These are phyloP conservation scores for Aplodontia rufa DNA, from an alignment of 2,113 vertebrate genomes.

Conservation along the genomic window DNA sequence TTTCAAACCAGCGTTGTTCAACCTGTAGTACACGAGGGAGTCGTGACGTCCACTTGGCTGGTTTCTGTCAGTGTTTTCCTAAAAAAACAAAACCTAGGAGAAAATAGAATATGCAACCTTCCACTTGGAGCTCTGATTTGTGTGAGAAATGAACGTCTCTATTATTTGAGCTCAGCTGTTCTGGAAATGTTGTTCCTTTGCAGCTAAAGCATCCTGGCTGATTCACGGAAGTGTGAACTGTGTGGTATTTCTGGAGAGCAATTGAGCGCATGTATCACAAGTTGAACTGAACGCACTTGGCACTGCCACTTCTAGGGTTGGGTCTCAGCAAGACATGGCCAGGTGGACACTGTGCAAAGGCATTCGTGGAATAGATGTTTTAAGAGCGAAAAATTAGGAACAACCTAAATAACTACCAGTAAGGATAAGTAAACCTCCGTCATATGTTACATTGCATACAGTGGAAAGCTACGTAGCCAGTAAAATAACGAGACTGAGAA, in stretches of 20 bases:
- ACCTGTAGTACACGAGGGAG: not conserved
- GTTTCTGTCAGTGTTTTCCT: not conserved
- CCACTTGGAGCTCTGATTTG: not conserved
- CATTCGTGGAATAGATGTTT: not conserved
- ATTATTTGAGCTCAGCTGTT: not conserved
- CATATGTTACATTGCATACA: not conserved
- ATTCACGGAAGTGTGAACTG: slow-evolving; percentile 6
- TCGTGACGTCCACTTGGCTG: not conserved
- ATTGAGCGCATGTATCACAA: not conserved
- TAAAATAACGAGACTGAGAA: not conserved
- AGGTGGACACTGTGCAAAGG: not conserved
- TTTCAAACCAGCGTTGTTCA: not conserved
- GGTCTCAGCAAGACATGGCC: not conserved
- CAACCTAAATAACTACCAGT: not conserved
- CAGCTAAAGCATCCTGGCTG: not conserved
- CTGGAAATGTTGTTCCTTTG: not conserved
- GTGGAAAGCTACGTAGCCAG: not conserved
- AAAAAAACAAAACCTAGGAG: not conserved
- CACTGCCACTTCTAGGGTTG: not conserved
- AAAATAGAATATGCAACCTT: not conserved
- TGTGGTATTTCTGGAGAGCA: slow-evolving; percentile 31
- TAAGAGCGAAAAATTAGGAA: not conserved
- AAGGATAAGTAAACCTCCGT: not conserved
- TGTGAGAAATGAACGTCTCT: not conserved
- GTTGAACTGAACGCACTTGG: not conserved